Conservation (phyloP, 2,113 vertebrate species). For the Saccopteryx leptura region DNA sequence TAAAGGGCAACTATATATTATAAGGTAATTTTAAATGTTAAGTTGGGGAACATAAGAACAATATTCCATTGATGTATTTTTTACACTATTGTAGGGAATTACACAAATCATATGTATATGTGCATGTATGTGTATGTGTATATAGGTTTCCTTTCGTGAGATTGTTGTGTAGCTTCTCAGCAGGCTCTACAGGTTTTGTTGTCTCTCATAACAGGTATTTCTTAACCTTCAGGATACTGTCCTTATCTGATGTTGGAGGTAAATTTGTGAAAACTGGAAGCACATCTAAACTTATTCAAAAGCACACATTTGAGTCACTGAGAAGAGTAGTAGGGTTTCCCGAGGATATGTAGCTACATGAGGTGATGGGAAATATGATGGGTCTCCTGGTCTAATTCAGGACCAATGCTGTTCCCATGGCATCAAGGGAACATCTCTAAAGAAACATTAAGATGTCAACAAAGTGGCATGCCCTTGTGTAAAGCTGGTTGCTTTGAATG, state of each 20-base stretch:
- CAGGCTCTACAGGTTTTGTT: not conserved
- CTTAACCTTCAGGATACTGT: not conserved
- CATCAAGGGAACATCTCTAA: not conserved
- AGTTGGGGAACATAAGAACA: not conserved
- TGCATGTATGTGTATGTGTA: not conserved
- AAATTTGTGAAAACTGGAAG: constrained; percentile 42
- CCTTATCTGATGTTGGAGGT: not conserved
- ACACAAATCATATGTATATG: not conserved
- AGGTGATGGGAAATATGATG: not conserved
- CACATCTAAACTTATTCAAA: not conserved
- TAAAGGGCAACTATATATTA: not conserved
- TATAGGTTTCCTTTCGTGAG: not conserved
- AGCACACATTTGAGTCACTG: not conserved
- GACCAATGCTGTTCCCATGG: not conserved
- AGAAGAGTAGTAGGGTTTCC: not conserved
- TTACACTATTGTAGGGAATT: not conserved
- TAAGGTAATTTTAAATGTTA: constrained; percentile 18
- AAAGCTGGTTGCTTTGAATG: not conserved
- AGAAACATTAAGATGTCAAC: not conserved
- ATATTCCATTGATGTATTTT: not conserved
- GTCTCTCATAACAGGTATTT: not conserved
- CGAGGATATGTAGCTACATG: not conserved
- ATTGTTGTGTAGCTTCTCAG: not conserved
- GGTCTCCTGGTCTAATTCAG: not conserved
- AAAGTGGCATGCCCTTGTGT: not conserved